Conservation (phyloP, 92 coral and sea anemone genomes). For the Palythoa heliodiscus region DNA sequence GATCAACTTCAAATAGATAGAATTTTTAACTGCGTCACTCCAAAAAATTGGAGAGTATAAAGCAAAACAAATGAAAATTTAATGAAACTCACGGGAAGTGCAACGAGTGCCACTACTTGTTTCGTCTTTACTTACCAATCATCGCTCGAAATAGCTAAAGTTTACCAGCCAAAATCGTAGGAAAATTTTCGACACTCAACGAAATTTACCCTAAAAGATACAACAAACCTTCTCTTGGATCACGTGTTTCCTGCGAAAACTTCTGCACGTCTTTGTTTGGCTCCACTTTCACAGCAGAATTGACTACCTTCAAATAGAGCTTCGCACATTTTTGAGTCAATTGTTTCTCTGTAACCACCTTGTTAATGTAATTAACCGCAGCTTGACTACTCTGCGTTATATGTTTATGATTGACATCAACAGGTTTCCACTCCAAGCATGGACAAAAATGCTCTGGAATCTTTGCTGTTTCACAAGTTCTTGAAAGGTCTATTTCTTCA, state of each 20-base stretch:
- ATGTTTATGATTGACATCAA: conserved; percentile 55
- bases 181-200: neutral
- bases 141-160: no score
- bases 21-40: no score
- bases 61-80: no score
- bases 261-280: conserved; percentile 56
- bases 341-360: conserved; percentile 30
- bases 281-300: conserved; percentile 53
- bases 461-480: conserved; percentile 52
- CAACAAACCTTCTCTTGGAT: conserved; percentile 25
- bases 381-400: conserved; percentile 41
- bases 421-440: conserved; percentile 54
- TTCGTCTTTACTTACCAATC: no score
- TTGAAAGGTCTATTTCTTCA: conserved; percentile 46
- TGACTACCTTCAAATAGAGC: conserved; percentile 44
- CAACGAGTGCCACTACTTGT: no score
- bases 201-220: no score
- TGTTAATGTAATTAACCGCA: conserved; percentile 45
- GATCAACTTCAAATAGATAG: no score
- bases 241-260: conserved; percentile 31
- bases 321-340: conserved; percentile 44
- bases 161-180: no score
- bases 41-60: no score
- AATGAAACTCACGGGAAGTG: no score
- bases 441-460: conserved; percentile 64